Percentiles rank a stretch among this genome's conserved stretches.
phyloP scores from a whole-genome alignment of 2,888 invertebrate genomes.

The Isotomurus palustris region DNA sequence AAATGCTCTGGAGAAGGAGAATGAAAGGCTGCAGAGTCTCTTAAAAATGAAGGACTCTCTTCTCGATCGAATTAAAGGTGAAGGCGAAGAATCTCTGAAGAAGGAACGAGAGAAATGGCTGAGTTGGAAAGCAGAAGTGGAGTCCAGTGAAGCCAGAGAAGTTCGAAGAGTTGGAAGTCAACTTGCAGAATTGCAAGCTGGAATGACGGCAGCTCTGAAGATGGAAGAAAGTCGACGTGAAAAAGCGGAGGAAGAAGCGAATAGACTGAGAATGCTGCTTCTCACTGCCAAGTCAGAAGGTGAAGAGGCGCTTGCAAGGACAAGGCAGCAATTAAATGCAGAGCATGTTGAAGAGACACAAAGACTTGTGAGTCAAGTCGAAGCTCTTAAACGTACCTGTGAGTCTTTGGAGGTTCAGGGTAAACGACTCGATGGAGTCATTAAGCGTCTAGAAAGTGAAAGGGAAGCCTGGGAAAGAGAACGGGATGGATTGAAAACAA shows the following conservation, averaged over 20 bases:
- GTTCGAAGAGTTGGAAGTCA: slow-evolving; percentile 37
- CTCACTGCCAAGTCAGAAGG: slow-evolving; percentile 36
- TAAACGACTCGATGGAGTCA: slow-evolving; percentile 18
- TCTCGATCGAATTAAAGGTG: too few species aligned
- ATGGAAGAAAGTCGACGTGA: slow-evolving; percentile 34
- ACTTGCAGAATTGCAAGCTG: slow-evolving; percentile 35
- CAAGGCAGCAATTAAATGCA: slow-evolving; percentile 28
- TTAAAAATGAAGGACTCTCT: too few species aligned
- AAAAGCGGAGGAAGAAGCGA: slow-evolving; percentile 42
- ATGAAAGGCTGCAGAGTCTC: too few species aligned
- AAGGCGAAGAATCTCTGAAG: slow-evolving; percentile 34
- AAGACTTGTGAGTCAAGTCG: slow-evolving; percentile 24
- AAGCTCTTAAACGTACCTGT: slow-evolving; percentile 28
- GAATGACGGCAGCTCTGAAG: slow-evolving; percentile 37
- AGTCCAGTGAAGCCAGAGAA: slow-evolving; percentile 38
- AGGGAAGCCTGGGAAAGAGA: slow-evolving; percentile 30
- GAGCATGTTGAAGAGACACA: slow-evolving; percentile 33
- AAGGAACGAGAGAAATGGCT: slow-evolving; percentile 43
- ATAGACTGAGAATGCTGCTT: slow-evolving; percentile 30
- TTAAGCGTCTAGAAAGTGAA: slow-evolving; percentile 35
- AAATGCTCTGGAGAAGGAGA: too few species aligned
- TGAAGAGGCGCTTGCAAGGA: slow-evolving; percentile 30
- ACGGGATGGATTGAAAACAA: slow-evolving; percentile 32
- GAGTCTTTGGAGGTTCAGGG: slow-evolving; percentile 32
- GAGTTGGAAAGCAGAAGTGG: slow-evolving; percentile 38